Evolutionary conservation across 1,140 invertebrate genomes (phyloP), one percentile per base, ranked within the genome.

Genomic region (Drosophila pseudoobscura): DNA sequence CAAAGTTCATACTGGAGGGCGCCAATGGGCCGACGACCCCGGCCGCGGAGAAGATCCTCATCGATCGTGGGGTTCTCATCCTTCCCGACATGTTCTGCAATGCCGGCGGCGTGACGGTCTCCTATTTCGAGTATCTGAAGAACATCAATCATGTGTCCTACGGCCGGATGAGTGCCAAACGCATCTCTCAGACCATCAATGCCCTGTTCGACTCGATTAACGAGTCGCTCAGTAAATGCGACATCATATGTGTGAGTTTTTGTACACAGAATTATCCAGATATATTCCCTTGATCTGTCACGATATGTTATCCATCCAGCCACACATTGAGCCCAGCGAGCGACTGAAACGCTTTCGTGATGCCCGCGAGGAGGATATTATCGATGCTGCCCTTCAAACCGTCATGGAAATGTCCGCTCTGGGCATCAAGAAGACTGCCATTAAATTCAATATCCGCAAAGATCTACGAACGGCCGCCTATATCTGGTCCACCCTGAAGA

Each of bases 51-150:
- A 93, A 93, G 66, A 94, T 97, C 39, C 92, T 98, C 13, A 74
- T 89, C 3, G 93, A 96, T 17, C 94, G 94, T 44, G 96, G 96
- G 24, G 93, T 96, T 15, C 92, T 98, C 1, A 94, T 98, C 13
- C 94, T 98, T 56, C 97, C 97, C 11, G 97, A 98, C 92, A 93
- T 97, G 84, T 94, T 94, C 89, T 93, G 96, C 54, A 98, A 97
- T 92, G 96, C 95, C 60, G 97, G 97, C 76, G 96, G 97, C 91
- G 97, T 97, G 17, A 97, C 97, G 0, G 97, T 97, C 1, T 97
- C 97, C 6, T 98, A 97, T 91, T 97, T 98, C 91, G 97, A 98
- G 89, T 98, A 96, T 94, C 92, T 98, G 43, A 98, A 98, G 92
- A 98, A 98, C 90, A 92, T 98, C 4, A 98, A 97, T 80, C 97